These are phyloP conservation scores for Octomys mimax DNA, from an alignment of 2,797 vertebrate genomes.

Conservation along the genomic window DNA sequence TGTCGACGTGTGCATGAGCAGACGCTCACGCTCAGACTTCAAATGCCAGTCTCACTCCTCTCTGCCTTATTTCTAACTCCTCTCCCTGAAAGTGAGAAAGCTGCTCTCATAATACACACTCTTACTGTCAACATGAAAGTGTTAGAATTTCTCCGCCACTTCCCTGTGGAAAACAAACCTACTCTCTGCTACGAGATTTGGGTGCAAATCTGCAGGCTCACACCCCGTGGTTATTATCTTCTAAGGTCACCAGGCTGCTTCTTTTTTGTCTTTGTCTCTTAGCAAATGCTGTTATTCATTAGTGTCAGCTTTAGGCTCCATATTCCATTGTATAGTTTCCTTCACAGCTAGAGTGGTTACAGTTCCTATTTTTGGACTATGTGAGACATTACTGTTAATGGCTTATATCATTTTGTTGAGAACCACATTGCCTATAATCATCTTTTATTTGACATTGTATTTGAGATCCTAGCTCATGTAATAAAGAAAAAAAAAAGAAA, in stretches of 20 bases:
- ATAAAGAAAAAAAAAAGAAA: neutral
- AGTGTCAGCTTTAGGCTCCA: neutral
- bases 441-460: neutral
- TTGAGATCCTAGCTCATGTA: neutral
- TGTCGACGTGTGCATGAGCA: neutral
- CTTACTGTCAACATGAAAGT: neutral
- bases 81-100: neutral
- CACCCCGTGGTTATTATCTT: neutral
- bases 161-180: neutral
- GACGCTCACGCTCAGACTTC: neutral
- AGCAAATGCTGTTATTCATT: neutral
- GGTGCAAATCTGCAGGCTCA: neutral
- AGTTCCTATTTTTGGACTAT: neutral
- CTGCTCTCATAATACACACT: neutral
- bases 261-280: neutral
- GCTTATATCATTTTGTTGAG: neutral
- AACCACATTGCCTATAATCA: neutral
- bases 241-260: neutral
- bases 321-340: neutral
- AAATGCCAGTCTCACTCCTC: neutral
- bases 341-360: neutral
- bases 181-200: neutral
- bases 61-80: neutral
- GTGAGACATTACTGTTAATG: neutral
- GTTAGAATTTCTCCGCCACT: neutral